Percentiles rank a stretch among this genome's conserved stretches.
These are phyloP conservation scores for Pandemis heparana DNA, from an alignment of 2,888 invertebrate species.

Conservation along the genomic window DNA sequence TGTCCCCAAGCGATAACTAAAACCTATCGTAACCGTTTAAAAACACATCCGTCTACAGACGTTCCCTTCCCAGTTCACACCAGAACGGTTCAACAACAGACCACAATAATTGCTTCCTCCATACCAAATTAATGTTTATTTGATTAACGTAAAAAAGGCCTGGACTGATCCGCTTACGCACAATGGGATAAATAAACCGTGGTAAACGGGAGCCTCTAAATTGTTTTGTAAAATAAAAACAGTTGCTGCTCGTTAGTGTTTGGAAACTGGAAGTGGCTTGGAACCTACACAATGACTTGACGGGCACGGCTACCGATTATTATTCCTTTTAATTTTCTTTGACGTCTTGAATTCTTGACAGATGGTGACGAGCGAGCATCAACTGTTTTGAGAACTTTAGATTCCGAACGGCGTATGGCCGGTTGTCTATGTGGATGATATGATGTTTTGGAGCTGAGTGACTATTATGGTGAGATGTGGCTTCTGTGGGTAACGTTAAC, in stretches of 20 bases:
- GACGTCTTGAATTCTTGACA: conserved; percentile 30
- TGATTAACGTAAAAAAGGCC: conserved; percentile 67
- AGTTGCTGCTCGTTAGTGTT: conserved; percentile 71
- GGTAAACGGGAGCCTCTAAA: conserved; percentile 80
- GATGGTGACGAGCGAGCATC: conserved; percentile 16
- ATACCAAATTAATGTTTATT: conserved; percentile 71
- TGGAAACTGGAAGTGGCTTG: conserved; percentile 57
- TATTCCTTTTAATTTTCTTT: conserved; percentile 53
- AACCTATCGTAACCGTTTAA: not conserved
- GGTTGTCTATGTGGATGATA: not conserved
- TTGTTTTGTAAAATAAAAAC: conserved; percentile 80
- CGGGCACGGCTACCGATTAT: conserved; percentile 51
- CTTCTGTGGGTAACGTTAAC: conserved; percentile 10
- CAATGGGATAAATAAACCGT: conserved; percentile 77
- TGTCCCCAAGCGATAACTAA: not conserved
- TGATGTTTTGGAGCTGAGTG: conserved; percentile 7
- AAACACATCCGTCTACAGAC: conserved; percentile 1
- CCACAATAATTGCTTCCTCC: conserved; percentile 61
- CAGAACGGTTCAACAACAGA: conserved; percentile 58
- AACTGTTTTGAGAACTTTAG: not conserved
- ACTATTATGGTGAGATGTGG: not conserved
- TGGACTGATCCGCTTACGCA: conserved; percentile 70
- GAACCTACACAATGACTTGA: conserved; percentile 60
- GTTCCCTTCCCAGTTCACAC: conserved; percentile 51
- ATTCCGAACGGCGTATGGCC: not conserved